Conservation (phyloP, 2,797 vertebrate genomes). For the Ceryle rudis region DNA sequence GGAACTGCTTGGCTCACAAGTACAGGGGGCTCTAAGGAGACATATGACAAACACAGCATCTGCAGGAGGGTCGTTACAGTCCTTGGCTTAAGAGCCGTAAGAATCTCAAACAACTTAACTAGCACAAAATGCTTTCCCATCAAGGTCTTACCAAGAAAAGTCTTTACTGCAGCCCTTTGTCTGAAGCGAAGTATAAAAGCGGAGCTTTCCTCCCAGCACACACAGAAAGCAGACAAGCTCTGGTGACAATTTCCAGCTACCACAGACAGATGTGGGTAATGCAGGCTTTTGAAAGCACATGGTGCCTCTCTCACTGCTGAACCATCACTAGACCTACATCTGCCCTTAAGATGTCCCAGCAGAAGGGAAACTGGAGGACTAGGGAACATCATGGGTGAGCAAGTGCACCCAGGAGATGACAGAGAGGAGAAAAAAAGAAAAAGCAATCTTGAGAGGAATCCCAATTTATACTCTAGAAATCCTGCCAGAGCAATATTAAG, state of each 20-base stretch:
- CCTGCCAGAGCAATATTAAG: not conserved
- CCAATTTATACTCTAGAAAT: not conserved
- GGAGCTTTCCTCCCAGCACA: not conserved
- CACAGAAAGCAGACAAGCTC: not conserved
- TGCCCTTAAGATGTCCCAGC: not conserved
- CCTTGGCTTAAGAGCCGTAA: not conserved
- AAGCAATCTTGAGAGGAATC: not conserved
- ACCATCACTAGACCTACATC: not conserved
- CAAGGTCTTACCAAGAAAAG: not conserved
- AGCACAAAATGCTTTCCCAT: not conserved
- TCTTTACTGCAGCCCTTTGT: not conserved
- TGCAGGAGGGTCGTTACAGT: not conserved
- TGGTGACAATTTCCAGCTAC: not conserved
- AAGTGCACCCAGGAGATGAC: not conserved
- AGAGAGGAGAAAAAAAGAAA: not conserved
- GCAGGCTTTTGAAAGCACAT: not conserved
- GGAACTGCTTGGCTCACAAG: conserved; percentile 11
- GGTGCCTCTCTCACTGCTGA: not conserved
- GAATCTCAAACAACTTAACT: not conserved
- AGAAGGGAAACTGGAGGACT: not conserved
- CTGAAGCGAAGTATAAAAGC: not conserved
- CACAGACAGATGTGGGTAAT: not conserved
- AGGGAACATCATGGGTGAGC: not conserved
- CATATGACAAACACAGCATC: not conserved
- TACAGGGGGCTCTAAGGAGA: not conserved